Base-by-base conservation (phyloP, 2,888 invertebrate species). In the Heteromyza rotundicornis region DNA sequence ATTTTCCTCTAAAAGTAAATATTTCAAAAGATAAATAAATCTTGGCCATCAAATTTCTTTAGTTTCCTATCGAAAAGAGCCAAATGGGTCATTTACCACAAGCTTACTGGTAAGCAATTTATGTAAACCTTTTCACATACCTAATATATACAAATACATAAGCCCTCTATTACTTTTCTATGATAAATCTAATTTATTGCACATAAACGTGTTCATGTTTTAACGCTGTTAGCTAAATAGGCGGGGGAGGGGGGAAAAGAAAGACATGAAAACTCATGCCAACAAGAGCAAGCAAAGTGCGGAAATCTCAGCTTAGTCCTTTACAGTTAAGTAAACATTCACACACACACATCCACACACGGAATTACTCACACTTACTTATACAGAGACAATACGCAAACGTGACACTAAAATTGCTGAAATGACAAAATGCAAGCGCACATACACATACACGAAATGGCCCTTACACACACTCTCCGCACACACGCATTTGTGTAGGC, bases 121-220 rank as follows among this genome's bases (percentile, higher is more conserved):
- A n/a, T n/a, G n/a, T n/a, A n/a, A n/a, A n/a, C n/a, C n/a, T n/a
- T n/a, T n/a, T n/a, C n/a, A n/a, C n/a, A n/a, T n/a, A n/a, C n/a
- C n/a, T n/a, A 23, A 17, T 19, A 17, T 32, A 24, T 52, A 24
- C 17, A 52, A 12, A 24, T 24, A 52, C 27, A 52, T 16, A 52
- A 8, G 7, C 49, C 3, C 22, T 23, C 27, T 24, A 2, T 23
- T 14, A 58, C n/a, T n/a, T n/a, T n/a, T 49, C 23, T 40, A 59
- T 59, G 58, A 59, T 59, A 59, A 59, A 59, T 59, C 51, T 59
- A 59, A 59, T 59, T 59, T 59, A 59, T 59, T 36, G 58, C 58
- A 59, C 51, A 52, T 40, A 52, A 40, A 52, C 58, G 36, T 51
- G 58, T 59, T 59, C 47, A 47, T 47, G 47, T 47, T 47, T 20